Conservation (phyloP, 2,888 invertebrate genomes). For the Tetanocera ferruginea region DNA sequence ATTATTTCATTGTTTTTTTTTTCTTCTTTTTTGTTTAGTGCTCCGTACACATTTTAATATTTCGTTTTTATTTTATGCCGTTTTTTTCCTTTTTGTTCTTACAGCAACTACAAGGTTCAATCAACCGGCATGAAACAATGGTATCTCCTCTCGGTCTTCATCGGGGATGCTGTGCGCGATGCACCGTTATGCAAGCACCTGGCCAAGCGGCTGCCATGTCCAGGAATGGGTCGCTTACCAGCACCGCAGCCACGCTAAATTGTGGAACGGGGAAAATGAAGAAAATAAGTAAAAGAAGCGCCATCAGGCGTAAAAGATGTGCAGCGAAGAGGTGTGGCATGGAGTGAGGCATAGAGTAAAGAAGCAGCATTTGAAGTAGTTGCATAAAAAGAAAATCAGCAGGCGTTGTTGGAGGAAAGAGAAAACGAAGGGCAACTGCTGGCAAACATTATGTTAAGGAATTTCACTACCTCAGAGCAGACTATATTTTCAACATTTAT, state of each 20-base stretch:
- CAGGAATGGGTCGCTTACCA: slow-evolving; percentile 65
- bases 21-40: slow-evolving; percentile 41
- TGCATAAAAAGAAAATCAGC: neutral
- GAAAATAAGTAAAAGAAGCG: slow-evolving; percentile 34
- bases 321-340: neutral
- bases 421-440: neutral
- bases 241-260: slow-evolving; percentile 63
- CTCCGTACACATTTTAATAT: slow-evolving; percentile 37
- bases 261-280: slow-evolving; percentile 13
- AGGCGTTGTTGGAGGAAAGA: neutral
- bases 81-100: slow-evolving; percentile 40
- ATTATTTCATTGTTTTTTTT: slow-evolving; percentile 42
- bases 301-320: slow-evolving; percentile 23
- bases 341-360: neutral
- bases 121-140: slow-evolving; percentile 83
- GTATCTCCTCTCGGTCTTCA: slow-evolving; percentile 86
- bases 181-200: slow-evolving; percentile 84
- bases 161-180: slow-evolving; percentile 87
- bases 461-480: slow-evolving; percentile 21
- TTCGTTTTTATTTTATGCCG: slow-evolving; percentile 36
- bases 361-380: neutral
- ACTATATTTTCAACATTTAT: neutral
- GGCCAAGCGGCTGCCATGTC: slow-evolving; percentile 78
- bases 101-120: slow-evolving; percentile 84
- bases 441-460: slow-evolving; percentile 8